Percentiles rank a stretch among this genome's conserved stretches.
Conservation (phyloP, 2,888 invertebrate species). For the Andrena haemorrhoa region DNA sequence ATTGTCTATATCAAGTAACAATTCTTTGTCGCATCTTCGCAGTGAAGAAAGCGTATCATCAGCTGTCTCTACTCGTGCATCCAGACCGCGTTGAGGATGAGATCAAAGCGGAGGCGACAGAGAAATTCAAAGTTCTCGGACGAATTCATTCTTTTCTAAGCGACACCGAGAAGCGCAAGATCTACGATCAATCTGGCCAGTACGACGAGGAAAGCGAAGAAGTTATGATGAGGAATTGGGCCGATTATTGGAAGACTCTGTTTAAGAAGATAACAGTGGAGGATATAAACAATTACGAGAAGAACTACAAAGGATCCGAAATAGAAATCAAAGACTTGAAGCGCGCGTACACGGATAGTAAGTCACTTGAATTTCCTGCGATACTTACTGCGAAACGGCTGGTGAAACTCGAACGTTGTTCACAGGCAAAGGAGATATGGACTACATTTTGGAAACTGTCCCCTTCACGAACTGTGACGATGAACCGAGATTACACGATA, state of each 20-base stretch:
- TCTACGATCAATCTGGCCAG: constrained; percentile 95
- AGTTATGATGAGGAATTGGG: constrained; percentile 91
- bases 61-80: constrained; percentile 94
- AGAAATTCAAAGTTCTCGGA: constrained; percentile 96
- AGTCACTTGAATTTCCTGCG: constrained; percentile 44
- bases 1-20: background rate
- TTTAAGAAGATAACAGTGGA: constrained; percentile 95
- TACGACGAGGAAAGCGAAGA: constrained; percentile 91
- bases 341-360: constrained; percentile 90
- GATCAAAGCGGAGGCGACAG: constrained; percentile 93
- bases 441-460: constrained; percentile 92
- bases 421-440: constrained; percentile 93
- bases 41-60: constrained; percentile 98
- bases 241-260: constrained; percentile 93
- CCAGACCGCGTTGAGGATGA: constrained; percentile 94
- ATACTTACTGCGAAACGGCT: background rate
- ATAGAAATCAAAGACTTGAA: constrained; percentile 93
- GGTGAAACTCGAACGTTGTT: constrained; percentile 4
- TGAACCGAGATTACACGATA: constrained; percentile 89
- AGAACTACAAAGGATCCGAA: constrained; percentile 94
- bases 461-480: constrained; percentile 93
- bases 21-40: constrained; percentile 3
- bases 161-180: constrained; percentile 92
- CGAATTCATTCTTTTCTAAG: constrained; percentile 95
- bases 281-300: constrained; percentile 95